These are phyloP conservation scores for Microcaecilia unicolor DNA, from an alignment of 2,797 vertebrate species.

Conservation along the genomic window DNA sequence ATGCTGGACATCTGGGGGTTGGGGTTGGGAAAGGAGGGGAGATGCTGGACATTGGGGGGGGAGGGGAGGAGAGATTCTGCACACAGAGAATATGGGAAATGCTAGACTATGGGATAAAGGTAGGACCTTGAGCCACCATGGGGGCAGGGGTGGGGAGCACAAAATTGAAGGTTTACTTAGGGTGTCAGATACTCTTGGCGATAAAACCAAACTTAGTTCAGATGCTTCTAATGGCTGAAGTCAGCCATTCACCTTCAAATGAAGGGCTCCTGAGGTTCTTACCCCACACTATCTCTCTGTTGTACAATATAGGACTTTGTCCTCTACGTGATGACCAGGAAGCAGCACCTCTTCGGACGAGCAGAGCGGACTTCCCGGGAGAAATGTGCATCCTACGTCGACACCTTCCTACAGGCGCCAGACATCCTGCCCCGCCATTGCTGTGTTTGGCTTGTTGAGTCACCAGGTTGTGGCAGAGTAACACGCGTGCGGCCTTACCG, in stretches of 20 bases:
- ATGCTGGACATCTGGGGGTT: too few relatives aligned
- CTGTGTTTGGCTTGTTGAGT: conserved; percentile 38
- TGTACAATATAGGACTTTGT: conserved; percentile 69
- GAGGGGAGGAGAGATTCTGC: too few relatives aligned
- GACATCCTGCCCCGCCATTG: conserved; percentile 81
- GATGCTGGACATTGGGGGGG: too few relatives aligned
- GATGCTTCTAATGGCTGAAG: too few relatives aligned
- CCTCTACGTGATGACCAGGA: conserved; percentile 82
- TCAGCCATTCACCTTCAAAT: fast-evolving
- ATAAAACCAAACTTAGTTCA: too few relatives aligned
- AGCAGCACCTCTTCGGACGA: conserved; percentile 79
- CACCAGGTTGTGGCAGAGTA: conserved; percentile 17
- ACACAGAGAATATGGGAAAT: fast-evolving
- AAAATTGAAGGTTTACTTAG: too few relatives aligned
- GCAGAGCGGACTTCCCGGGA: conserved; percentile 71
- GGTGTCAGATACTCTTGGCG: too few relatives aligned
- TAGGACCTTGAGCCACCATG: too few relatives aligned
- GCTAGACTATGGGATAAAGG: too few relatives aligned
- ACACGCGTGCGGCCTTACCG: conserved; percentile 77
- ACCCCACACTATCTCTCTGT: not conserved
- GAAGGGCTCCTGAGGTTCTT: not conserved
- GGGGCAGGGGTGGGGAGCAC: too few relatives aligned
- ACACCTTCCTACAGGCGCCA: conserved; percentile 80
- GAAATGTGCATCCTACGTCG: conserved; percentile 71
- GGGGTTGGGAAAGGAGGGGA: too few relatives aligned